A percentile compares a stretch with the other conserved stretches of the same genome.
phyloP scores from a whole-genome alignment of 2,888 invertebrate species.

The Drosophila limbata region DNA sequence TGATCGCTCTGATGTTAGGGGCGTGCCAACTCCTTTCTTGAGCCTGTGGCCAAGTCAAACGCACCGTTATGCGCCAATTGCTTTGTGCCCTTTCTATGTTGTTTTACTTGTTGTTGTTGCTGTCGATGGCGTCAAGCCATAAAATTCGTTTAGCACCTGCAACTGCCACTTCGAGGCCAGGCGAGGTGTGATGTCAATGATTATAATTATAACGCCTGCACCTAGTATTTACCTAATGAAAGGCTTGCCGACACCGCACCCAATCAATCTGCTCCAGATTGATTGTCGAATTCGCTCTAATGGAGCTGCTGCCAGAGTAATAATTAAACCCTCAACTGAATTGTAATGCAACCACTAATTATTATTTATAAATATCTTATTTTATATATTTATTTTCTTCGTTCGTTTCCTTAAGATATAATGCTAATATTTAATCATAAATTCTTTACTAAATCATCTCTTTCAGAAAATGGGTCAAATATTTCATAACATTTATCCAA shows the following conservation, averaged over 20 bases:
- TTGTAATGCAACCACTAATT: not conserved
- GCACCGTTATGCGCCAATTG: conserved; percentile 43
- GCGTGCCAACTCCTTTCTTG: conserved; percentile 48
- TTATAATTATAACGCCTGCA: conserved; percentile 68
- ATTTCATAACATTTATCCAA: too few relatives aligned
- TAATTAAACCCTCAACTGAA: not conserved
- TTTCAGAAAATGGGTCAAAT: too few relatives aligned
- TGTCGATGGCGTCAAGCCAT: conserved; percentile 74
- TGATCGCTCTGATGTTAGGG: conserved; percentile 28
- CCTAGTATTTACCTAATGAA: conserved; percentile 55
- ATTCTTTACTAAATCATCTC: too few relatives aligned
- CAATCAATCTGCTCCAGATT: conserved; percentile 60
- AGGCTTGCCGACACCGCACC: conserved; percentile 52
- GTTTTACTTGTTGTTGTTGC: not conserved
- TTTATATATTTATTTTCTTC: too few relatives aligned
- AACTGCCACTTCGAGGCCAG: conserved; percentile 5
- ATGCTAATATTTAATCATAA: too few relatives aligned
- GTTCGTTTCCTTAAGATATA: too few relatives aligned
- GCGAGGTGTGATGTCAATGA: conserved; percentile 72
- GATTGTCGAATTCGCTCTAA: conserved; percentile 41
- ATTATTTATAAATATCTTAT: too few relatives aligned
- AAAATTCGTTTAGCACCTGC: conserved; percentile 74
- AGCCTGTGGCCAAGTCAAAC: conserved; percentile 18
- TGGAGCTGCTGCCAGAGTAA: conserved; percentile 18
- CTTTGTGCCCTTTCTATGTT: conserved; percentile 14